phyloP scores from a whole-genome alignment of 1,140 invertebrate species.

The Grapholita molesta region DNA sequence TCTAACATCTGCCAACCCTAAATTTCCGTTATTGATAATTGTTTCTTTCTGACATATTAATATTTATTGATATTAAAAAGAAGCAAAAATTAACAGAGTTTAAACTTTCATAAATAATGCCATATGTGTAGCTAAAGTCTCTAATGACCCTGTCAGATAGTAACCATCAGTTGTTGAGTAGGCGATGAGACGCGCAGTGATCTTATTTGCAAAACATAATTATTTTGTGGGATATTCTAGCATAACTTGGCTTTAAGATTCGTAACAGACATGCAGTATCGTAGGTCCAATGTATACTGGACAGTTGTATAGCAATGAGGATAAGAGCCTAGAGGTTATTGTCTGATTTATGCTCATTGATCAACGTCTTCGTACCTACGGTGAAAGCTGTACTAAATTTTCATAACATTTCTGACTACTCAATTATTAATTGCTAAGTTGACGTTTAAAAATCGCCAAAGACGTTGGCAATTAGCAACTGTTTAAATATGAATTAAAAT shows the following conservation, averaged over 20 bases:
- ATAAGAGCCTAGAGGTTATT: slow-evolving; percentile 26
- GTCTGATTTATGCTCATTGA: slow-evolving; percentile 48
- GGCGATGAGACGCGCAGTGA: slow-evolving; percentile 17
- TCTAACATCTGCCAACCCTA: too few relatives aligned
- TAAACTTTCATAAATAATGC: too few relatives aligned
- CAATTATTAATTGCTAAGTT: slow-evolving; percentile 9
- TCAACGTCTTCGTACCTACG: slow-evolving; percentile 36
- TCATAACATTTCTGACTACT: slow-evolving; percentile 16
- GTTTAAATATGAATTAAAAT: neutral
- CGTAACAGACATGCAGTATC: neutral
- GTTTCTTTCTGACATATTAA: too few relatives aligned
- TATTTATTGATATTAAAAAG: too few relatives aligned
- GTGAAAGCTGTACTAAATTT: slow-evolving; percentile 44
- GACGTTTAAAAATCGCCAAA: slow-evolving; percentile 14
- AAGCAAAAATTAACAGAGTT: too few relatives aligned
- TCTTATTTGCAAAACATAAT: neutral
- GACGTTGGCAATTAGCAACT: neutral
- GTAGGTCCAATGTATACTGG: neutral
- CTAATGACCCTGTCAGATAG: slow-evolving; percentile 63
- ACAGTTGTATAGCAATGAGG: neutral
- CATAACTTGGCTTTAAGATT: neutral
- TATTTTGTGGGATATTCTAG: neutral
- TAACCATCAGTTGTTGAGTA: slow-evolving; percentile 35
- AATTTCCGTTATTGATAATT: too few relatives aligned
- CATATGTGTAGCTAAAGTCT: slow-evolving; percentile 1